Evolutionary conservation across 2,888 invertebrate genomes (phyloP).

Genomic region (Vanessa cardui): DNA sequence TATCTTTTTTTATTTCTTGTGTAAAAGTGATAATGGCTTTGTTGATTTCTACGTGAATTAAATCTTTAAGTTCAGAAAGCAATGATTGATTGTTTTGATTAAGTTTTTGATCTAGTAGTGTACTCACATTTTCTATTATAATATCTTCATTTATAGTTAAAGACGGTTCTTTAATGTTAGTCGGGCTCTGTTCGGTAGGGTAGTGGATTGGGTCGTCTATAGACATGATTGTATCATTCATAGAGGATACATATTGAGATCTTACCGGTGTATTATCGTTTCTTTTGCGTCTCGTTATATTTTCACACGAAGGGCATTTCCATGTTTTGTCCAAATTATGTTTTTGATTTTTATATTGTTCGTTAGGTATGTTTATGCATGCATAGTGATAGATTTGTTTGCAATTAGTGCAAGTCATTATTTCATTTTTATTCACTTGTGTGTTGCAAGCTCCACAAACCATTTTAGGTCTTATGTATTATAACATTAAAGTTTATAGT

Average conservation of each 20-base stretch:
- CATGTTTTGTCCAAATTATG: conserved; percentile 12
- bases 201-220: neutral
- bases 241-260: neutral
- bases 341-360: conserved; percentile 1
- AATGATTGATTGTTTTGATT: neutral
- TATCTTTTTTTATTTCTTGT: neutral
- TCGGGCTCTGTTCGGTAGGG: neutral
- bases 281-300: conserved; percentile 13
- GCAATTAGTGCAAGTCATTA: conserved; percentile 12
- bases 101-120: neutral
- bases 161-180: conserved; percentile 3
- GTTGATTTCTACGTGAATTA: neutral
- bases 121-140: conserved; percentile 1
- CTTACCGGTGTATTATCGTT: conserved; percentile 21
- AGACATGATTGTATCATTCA: conserved; percentile 5
- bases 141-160: neutral
- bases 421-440: neutral
- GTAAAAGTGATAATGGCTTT: neutral
- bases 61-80: neutral
- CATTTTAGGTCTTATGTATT: conserved; percentile 3
- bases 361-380: conserved; percentile 14
- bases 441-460: neutral
- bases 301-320: conserved; percentile 14
- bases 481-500: conserved; percentile 2
- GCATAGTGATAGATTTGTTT: conserved; percentile 4